Conservation (phyloP, 2,113 vertebrate species). For the Passerina amoena region DNA sequence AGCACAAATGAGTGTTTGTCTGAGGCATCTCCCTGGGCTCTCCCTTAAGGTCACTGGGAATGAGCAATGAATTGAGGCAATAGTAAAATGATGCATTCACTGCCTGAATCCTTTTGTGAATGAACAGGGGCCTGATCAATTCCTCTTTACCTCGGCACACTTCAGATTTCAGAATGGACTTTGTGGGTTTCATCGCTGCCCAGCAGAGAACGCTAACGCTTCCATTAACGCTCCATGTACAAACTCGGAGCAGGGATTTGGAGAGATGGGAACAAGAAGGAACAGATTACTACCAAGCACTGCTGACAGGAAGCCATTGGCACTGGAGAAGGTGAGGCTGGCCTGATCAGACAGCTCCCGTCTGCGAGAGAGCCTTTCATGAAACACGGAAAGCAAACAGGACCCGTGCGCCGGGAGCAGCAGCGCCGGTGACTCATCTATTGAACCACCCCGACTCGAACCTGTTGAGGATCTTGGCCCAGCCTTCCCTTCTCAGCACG, state of each 20-base stretch:
- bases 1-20: neutral
- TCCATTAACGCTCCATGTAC: neutral
- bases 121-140: neutral
- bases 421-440: neutral
- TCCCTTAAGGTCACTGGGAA: neutral
- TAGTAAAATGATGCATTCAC: neutral
- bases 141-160: neutral
- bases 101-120: neutral
- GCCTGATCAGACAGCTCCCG: neutral
- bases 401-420: neutral
- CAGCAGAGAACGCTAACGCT: neutral
- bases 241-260: neutral
- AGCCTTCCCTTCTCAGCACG: neutral
- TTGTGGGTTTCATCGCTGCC: neutral
- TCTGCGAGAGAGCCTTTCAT: neutral
- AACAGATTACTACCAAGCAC: neutral
- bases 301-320: neutral
- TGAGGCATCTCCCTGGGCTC: neutral
- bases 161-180: neutral
- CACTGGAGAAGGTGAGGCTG: neutral
- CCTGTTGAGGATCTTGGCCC: conserved; percentile 23
- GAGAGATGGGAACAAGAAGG: neutral
- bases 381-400: neutral
- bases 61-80: neutral
- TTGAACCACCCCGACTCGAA: neutral